Conservation (phyloP, 2,888 invertebrate species). For the Rhagonycha fulva region DNA sequence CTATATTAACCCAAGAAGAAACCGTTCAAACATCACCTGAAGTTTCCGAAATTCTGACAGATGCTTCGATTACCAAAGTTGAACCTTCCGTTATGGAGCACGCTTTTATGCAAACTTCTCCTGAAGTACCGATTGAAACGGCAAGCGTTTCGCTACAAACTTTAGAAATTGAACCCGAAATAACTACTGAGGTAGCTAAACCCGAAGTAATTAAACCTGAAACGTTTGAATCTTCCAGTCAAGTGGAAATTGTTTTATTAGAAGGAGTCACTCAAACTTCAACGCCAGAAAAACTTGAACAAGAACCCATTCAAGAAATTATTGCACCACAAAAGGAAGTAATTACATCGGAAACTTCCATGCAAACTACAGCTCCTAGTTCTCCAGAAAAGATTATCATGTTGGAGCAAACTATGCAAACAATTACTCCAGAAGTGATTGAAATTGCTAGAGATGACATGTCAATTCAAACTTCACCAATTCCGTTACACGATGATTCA, state of each 20-base stretch:
- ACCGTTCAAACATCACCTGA: conserved; percentile 66
- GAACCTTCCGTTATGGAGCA: conserved; percentile 44
- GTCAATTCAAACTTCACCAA: conserved; percentile 48
- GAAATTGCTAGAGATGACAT: conserved; percentile 46
- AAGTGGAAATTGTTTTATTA: conserved; percentile 27
- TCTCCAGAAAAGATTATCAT: conserved; percentile 41
- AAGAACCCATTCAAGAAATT: conserved; percentile 29
- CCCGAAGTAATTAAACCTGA: conserved; percentile 41
- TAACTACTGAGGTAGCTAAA: conserved; percentile 32
- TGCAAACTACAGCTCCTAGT: conserved; percentile 53
- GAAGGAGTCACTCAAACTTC: conserved; percentile 42
- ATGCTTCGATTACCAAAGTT: conserved; percentile 26
- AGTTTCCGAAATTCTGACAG: conserved; percentile 47
- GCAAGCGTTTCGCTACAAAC: conserved; percentile 64
- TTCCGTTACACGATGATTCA: conserved; percentile 46
- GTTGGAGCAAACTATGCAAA: conserved; percentile 48
- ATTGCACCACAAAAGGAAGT: conserved; percentile 18
- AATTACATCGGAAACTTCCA: conserved; percentile 51
- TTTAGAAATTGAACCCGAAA: conserved; percentile 44
- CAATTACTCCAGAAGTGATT: conserved; percentile 41
- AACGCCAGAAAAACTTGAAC: conserved; percentile 43
- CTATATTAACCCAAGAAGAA: conserved; percentile 61
- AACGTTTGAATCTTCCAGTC: conserved; percentile 30
- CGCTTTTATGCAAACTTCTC: conserved; percentile 60
- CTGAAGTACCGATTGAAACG: conserved; percentile 57